A percentile compares a stretch with the other conserved stretches of the same genome.
These are phyloP conservation scores for Bubo bubo DNA, from an alignment of 2,113 vertebrate species.

Conservation along the genomic window DNA sequence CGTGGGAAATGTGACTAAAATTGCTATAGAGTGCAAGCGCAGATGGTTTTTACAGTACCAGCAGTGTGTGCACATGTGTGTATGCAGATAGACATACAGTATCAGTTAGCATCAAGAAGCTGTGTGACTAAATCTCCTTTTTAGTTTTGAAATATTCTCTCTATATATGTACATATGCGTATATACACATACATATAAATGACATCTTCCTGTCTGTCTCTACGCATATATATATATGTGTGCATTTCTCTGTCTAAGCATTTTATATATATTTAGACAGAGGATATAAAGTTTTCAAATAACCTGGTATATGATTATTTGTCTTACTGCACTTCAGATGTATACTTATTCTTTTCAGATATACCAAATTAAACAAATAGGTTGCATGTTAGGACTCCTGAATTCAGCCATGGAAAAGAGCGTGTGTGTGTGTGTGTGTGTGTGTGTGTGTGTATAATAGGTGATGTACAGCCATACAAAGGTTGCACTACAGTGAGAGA, in stretches of 20 bases:
- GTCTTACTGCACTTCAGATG: neutral
- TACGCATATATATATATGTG: neutral
- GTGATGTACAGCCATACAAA: neutral
- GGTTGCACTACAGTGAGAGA: neutral
- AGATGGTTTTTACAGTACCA: slow-evolving; percentile 27
- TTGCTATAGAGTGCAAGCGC: neutral
- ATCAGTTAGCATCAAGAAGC: neutral
- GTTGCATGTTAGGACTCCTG: neutral
- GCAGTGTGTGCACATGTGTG: neutral
- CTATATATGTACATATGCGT: neutral
- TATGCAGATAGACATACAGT: neutral
- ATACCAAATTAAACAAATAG: neutral
- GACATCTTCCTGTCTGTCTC: neutral
- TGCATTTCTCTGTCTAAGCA: neutral
- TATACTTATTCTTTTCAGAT: neutral
- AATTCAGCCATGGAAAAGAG: neutral
- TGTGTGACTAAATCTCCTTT: neutral
- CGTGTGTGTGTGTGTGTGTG: neutral
- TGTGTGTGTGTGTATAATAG: too few species aligned
- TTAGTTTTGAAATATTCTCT: slow-evolving; percentile 2
- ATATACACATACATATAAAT: neutral
- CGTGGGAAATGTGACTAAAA: slow-evolving; percentile 1
- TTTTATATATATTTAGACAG: neutral
- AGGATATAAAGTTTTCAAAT: too few species aligned
- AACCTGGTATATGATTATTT: neutral